phyloP scores from a whole-genome alignment of 2,888 invertebrate genomes.

The Orthosia incerta region DNA sequence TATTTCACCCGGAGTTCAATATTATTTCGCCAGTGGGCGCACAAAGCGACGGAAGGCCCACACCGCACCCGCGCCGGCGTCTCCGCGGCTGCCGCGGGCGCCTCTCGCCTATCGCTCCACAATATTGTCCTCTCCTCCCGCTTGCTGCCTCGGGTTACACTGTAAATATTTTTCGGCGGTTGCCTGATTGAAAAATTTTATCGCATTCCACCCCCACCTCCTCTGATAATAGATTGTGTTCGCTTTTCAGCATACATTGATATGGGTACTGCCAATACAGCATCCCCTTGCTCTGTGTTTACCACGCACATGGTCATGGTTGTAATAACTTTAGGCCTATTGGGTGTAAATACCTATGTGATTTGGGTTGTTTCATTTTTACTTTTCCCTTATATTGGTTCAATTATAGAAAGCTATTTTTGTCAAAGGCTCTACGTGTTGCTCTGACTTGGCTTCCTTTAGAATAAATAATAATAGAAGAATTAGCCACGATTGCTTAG shows the following conservation, averaged over 20 bases:
- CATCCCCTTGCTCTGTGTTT: constrained; percentile 62
- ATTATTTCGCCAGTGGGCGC: constrained; percentile 88
- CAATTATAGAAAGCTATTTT: neutral
- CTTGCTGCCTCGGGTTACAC: constrained; percentile 88
- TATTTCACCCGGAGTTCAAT: constrained; percentile 90
- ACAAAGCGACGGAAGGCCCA: constrained; percentile 88
- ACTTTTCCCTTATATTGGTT: neutral
- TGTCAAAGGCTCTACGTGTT: neutral
- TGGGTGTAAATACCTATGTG: constrained; percentile 36
- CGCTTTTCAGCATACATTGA: constrained; percentile 79
- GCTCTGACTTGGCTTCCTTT: neutral
- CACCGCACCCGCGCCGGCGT: constrained; percentile 74
- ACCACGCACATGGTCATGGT: constrained; percentile 48
- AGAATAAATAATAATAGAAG: constrained; percentile 26
- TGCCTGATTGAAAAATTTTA: constrained; percentile 90
- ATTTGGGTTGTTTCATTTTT: constrained; percentile 32
- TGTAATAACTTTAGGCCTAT: constrained; percentile 43
- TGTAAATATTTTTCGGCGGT: constrained; percentile 90
- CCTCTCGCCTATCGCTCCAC: constrained; percentile 83
- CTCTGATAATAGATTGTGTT: constrained; percentile 86
- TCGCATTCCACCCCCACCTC: constrained; percentile 86
- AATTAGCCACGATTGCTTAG: neutral
- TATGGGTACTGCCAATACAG: constrained; percentile 75
- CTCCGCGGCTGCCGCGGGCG: constrained; percentile 81
- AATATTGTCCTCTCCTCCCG: constrained; percentile 89